These are phyloP conservation scores for Nymphalis io DNA, from an alignment of 1,140 invertebrate species.

Conservation along the genomic window DNA sequence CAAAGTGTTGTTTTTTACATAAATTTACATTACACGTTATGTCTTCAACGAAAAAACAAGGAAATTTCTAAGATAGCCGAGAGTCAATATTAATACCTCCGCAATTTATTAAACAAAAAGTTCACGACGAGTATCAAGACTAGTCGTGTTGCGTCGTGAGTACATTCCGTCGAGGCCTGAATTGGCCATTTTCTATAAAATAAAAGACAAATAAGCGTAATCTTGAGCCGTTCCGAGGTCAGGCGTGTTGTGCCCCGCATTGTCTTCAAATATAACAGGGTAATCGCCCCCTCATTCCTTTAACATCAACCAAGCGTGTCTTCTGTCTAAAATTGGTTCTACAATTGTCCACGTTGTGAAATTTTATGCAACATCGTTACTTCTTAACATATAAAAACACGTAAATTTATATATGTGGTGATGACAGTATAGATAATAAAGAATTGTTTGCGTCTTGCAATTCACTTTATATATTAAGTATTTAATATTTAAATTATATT, in stretches of 20 bases:
- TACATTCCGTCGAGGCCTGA: constrained; percentile 42
- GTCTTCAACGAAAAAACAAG: constrained; percentile 12
- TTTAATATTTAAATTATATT: too few species aligned
- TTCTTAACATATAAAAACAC: not conserved
- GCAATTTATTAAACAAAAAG: constrained; percentile 55
- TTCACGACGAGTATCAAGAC: constrained; percentile 17
- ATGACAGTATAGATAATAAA: not conserved
- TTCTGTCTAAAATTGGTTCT: constrained; percentile 55
- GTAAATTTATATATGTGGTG: not conserved
- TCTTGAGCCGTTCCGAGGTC: constrained; percentile 52
- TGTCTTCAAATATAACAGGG: constrained; percentile 53
- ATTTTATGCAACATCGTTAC: constrained; percentile 46
- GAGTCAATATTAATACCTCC: constrained; percentile 55
- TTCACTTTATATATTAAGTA: too few species aligned
- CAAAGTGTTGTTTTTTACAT: not conserved
- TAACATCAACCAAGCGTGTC: constrained; percentile 38
- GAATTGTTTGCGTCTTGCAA: not conserved
- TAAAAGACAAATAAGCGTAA: constrained; percentile 65
- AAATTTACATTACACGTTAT: not conserved
- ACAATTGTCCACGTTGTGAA: constrained; percentile 37
- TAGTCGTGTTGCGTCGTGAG: constrained; percentile 40
- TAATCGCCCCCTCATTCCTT: constrained; percentile 45
- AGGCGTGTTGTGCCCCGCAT: constrained; percentile 56
- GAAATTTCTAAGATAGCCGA: constrained; percentile 27
- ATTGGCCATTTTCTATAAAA: constrained; percentile 59